Conservation (phyloP, 2,113 vertebrate species). For the cat (Felis catus) region DNA sequence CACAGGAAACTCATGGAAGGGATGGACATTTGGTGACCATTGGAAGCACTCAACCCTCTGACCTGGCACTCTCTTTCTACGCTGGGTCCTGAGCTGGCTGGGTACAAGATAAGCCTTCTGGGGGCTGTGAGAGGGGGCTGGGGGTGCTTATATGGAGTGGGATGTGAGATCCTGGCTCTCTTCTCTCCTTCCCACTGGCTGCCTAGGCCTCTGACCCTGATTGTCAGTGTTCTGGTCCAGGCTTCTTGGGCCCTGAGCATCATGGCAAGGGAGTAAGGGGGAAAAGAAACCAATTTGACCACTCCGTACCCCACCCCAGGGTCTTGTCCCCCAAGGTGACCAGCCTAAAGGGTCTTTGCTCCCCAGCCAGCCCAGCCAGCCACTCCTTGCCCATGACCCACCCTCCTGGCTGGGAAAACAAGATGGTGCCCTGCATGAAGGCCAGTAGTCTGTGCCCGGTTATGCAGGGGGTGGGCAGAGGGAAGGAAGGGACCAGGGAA, state of each 20-base stretch:
- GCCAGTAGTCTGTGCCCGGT: background rate
- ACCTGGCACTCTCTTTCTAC: background rate
- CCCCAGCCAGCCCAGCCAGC: background rate
- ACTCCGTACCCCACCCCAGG: rapidly evolving
- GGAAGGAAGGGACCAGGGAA: constrained; percentile 35
- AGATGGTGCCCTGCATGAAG: background rate
- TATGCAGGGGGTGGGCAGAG: background rate
- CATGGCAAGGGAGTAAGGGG: background rate
- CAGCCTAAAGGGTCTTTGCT: background rate
- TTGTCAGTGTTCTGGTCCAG: background rate
- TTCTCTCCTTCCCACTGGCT: background rate
- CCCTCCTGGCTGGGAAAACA: background rate
- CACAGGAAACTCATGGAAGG: background rate
- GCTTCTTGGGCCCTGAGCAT: background rate
- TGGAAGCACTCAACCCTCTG: background rate
- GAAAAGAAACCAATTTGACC: background rate
- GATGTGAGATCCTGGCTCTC: background rate
- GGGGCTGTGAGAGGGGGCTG: background rate
- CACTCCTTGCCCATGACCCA: background rate
- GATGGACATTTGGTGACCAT: background rate
- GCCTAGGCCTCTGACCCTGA: background rate
- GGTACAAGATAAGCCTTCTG: background rate
- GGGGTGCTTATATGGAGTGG: background rate
- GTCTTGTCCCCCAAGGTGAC: background rate
- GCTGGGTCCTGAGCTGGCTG: background rate